phyloP scores from a whole-genome alignment of 2,888 invertebrate species.

The Phalera bucephala region DNA sequence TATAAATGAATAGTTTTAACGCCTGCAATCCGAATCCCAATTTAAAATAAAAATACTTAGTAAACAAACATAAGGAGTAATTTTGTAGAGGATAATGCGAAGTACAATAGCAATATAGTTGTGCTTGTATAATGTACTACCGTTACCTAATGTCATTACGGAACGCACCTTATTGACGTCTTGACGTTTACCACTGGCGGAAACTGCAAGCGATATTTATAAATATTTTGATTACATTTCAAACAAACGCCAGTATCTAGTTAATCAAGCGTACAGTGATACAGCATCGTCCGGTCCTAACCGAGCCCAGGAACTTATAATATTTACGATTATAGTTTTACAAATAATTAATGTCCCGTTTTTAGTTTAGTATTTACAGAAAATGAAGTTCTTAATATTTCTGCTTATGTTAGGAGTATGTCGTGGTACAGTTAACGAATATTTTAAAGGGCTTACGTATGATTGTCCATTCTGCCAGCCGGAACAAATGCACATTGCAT shows the following conservation, averaged over 20 bases:
- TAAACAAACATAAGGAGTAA: too few relatives aligned
- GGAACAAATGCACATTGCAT: conserved; percentile 86
- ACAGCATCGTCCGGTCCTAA: not conserved
- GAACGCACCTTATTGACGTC: conserved; percentile 1
- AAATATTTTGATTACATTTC: not conserved
- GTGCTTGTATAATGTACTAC: not conserved
- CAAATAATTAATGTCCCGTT: too few relatives aligned
- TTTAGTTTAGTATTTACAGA: not conserved
- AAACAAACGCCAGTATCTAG: not conserved
- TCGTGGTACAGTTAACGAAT: conserved; percentile 11
- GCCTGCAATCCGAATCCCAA: too few relatives aligned
- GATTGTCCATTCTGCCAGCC: conserved; percentile 80
- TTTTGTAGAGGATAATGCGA: not conserved
- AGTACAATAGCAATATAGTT: not conserved
- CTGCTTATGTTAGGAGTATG: conserved; percentile 29
- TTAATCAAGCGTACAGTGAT: not conserved
- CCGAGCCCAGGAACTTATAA: not conserved
- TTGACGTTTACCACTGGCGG: not conserved
- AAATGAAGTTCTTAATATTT: conserved; percentile 11
- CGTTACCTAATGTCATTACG: not conserved
- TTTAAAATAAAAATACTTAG: too few relatives aligned
- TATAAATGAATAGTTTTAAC: too few relatives aligned
- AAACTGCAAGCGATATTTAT: not conserved
- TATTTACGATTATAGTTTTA: not conserved
- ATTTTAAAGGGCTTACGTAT: conserved; percentile 27